phyloP scores from a whole-genome alignment of 1,140 invertebrate species.

The Cherax quadricarinatus region DNA sequence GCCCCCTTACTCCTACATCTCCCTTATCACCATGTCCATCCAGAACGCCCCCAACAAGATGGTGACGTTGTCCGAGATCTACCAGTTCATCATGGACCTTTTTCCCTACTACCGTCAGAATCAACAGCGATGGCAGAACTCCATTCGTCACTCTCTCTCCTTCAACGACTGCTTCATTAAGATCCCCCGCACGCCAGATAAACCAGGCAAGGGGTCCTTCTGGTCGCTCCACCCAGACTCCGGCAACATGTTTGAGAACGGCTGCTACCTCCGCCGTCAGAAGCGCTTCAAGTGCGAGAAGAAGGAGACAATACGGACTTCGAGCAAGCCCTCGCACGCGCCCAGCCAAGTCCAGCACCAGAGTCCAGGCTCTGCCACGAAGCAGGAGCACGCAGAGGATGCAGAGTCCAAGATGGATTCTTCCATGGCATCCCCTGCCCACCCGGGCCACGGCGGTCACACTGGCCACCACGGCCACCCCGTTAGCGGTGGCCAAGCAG shows the following conservation, averaged over 20 bases:
- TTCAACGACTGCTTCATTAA: constrained; percentile 98
- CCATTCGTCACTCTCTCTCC: constrained; percentile 89
- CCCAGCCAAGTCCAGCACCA: constrained; percentile 78
- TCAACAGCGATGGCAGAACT: constrained; percentile 92
- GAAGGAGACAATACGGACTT: constrained; percentile 82
- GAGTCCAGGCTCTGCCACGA: constrained; percentile 31
- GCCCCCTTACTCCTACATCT: constrained; percentile 98
- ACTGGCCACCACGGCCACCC: constrained; percentile 34
- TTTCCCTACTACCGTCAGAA: constrained; percentile 94
- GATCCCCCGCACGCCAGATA: constrained; percentile 90
- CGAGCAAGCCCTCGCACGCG: constrained; percentile 80
- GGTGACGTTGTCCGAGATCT: constrained; percentile 95
- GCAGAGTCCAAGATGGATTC: constrained; percentile 29
- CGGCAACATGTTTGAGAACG: constrained; percentile 97
- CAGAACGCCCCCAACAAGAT: constrained; percentile 96
- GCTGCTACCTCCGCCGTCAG: constrained; percentile 89
- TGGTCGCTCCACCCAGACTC: constrained; percentile 93
- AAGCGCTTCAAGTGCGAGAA: constrained; percentile 93
- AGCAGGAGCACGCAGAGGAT: constrained; percentile 45
- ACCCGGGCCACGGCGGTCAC: constrained; percentile 25
- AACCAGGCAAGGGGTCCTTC: constrained; percentile 93
- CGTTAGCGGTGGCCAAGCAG: neutral
- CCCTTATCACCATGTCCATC: constrained; percentile 97
- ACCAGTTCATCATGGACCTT: constrained; percentile 93
- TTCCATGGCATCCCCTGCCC: constrained; percentile 52